These are phyloP conservation scores for Lymantria dispar DNA, from an alignment of 2,888 invertebrate species.

Conservation along the genomic window DNA sequence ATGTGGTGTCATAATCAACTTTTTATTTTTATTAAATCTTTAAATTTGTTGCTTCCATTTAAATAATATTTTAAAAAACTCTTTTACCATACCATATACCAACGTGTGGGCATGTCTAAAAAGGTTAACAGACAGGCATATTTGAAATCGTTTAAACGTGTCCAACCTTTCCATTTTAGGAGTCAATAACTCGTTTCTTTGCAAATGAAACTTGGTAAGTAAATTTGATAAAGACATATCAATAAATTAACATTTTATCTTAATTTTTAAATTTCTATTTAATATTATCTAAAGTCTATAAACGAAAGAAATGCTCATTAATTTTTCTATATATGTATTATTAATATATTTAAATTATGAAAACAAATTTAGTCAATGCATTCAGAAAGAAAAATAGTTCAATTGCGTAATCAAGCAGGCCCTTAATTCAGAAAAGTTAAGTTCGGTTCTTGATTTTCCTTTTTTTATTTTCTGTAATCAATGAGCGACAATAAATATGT, in stretches of 20 bases:
- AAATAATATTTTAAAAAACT: conserved; percentile 15
- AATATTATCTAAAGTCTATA: too few relatives aligned
- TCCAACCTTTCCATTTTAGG: neutral
- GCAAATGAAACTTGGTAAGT: neutral
- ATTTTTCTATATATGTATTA: too few relatives aligned
- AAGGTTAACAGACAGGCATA: neutral
- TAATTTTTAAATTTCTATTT: neutral
- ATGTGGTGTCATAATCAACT: conserved; percentile 41
- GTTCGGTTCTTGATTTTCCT: too few relatives aligned
- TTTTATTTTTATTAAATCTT: conserved; percentile 39
- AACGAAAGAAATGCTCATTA: too few relatives aligned
- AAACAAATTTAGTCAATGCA: too few relatives aligned
- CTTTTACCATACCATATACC: conserved; percentile 8
- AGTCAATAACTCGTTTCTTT: neutral
- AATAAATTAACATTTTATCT: neutral
- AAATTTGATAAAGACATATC: neutral
- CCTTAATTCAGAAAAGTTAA: too few relatives aligned
- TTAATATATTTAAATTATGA: too few relatives aligned
- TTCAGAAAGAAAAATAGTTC: too few relatives aligned
- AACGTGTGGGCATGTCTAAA: conserved; percentile 11
- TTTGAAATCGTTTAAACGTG: neutral
- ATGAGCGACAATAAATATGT: too few relatives aligned
- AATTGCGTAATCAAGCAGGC: too few relatives aligned
- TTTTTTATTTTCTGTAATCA: too few relatives aligned
- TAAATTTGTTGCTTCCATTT: conserved; percentile 37